A percentile compares a stretch with the other conserved stretches of the same genome.
Evolutionary conservation across 2,797 vertebrate species (phyloP).

Genomic region (Otus scops): DNA sequence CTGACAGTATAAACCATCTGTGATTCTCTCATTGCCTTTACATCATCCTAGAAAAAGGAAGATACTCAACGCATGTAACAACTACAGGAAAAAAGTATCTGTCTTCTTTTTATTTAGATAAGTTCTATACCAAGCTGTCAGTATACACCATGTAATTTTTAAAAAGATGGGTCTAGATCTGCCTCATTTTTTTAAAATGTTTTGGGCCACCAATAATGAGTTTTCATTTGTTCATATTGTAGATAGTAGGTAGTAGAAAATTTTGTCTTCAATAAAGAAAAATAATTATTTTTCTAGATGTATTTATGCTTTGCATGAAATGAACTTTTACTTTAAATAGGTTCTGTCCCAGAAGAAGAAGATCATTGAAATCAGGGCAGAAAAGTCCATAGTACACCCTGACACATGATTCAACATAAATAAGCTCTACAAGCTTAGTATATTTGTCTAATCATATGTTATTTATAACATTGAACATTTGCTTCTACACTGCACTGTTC

Average conservation of each 20-base stretch:
- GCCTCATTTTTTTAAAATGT: not conserved
- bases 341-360: not conserved
- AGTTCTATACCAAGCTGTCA: not conserved
- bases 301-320: not conserved
- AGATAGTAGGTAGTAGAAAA: not conserved
- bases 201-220: not conserved
- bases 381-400: conserved; percentile 26
- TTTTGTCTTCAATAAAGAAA: not conserved
- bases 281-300: not conserved
- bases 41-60: not conserved
- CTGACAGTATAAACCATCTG: not conserved
- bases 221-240: not conserved
- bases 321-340: not conserved
- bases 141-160: not conserved
- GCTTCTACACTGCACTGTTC: not conserved
- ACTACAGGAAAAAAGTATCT: not conserved
- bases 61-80: not conserved
- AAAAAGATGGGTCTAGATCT: not conserved
- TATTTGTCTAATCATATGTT: conserved; percentile 20
- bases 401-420: conserved; percentile 49
- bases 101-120: not conserved
- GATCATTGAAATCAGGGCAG: conserved; percentile 22
- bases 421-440: conserved; percentile 8
- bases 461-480: conserved; percentile 55
- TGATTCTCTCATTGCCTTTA: not conserved